These are phyloP conservation scores for Leptatherina wallacei DNA, from an alignment of 2,797 vertebrate species.

Conservation along the genomic window DNA sequence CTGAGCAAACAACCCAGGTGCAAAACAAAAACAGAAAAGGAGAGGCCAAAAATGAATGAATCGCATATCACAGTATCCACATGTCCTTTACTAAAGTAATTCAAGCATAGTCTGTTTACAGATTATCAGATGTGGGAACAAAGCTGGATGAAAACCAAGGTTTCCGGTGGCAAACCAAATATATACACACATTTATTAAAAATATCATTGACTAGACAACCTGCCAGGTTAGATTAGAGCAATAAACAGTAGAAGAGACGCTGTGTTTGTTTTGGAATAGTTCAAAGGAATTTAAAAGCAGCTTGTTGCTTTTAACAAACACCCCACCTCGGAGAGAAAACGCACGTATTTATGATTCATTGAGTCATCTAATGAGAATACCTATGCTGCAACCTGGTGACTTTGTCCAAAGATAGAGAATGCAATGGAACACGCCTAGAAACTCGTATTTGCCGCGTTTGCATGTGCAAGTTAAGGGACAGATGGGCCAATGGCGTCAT, in stretches of 20 bases:
- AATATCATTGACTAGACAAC: slow-evolving; percentile 17
- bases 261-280: slow-evolving; percentile 36
- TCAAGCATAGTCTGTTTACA: not conserved
- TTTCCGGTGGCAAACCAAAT: not conserved
- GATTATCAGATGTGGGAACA: not conserved
- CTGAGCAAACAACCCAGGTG: not conserved
- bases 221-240: slow-evolving; percentile 45
- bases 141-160: not conserved
- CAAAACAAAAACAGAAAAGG: not conserved
- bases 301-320: slow-evolving; percentile 13
- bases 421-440: too few relatives aligned
- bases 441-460: too few relatives aligned
- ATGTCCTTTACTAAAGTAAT: not conserved
- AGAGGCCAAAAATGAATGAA: not conserved
- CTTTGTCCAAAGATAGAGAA: not conserved
- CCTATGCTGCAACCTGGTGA: not conserved
- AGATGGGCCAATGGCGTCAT: too few relatives aligned
- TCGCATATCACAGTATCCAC: not conserved
- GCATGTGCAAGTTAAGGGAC: too few relatives aligned
- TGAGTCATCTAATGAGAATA: slow-evolving; percentile 18
- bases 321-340: slow-evolving; percentile 2
- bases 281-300: slow-evolving; percentile 40
- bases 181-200: slow-evolving; percentile 10
- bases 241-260: slow-evolving; percentile 7
- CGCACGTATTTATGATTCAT: slow-evolving; percentile 10